Evolutionary conservation across 2,113 vertebrate species (phyloP).

Genomic region (Ailuropoda melanoleuca): DNA sequence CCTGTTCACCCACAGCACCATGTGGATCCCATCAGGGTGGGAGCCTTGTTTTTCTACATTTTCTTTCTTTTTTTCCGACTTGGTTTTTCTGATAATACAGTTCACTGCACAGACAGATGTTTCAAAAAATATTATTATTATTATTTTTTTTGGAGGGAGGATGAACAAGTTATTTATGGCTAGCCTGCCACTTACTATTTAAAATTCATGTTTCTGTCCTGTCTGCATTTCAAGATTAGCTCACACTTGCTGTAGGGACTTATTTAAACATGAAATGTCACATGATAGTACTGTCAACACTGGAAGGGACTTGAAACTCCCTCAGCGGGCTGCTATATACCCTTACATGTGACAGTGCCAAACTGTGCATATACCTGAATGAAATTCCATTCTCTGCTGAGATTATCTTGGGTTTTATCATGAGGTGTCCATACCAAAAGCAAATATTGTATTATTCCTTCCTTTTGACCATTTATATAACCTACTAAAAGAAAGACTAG

Average conservation of each 20-base stretch:
- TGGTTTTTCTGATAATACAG: background rate
- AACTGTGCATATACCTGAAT: background rate
- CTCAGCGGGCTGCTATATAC: background rate
- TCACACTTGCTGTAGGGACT: background rate
- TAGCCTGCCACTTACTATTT: slow-evolving; percentile 17
- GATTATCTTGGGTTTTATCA: background rate
- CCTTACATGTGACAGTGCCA: background rate
- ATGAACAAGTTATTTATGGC: background rate
- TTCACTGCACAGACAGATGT: background rate
- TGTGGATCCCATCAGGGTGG: background rate
- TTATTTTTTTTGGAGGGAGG: background rate
- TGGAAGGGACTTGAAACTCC: background rate
- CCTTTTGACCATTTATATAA: background rate
- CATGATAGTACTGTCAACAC: background rate
- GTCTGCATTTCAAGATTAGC: background rate
- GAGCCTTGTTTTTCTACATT: background rate
- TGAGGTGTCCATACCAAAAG: background rate
- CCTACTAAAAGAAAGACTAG: too few species aligned
- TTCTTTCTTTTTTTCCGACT: too few species aligned
- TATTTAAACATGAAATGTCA: background rate
- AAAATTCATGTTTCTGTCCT: slow-evolving; percentile 27
- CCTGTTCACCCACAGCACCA: accelerated
- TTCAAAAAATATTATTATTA: background rate
- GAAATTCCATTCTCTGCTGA: background rate
- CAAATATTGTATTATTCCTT: background rate